These are phyloP conservation scores for Ceratotherium simum DNA, from an alignment of 2,113 vertebrate species.

Conservation along the genomic window DNA sequence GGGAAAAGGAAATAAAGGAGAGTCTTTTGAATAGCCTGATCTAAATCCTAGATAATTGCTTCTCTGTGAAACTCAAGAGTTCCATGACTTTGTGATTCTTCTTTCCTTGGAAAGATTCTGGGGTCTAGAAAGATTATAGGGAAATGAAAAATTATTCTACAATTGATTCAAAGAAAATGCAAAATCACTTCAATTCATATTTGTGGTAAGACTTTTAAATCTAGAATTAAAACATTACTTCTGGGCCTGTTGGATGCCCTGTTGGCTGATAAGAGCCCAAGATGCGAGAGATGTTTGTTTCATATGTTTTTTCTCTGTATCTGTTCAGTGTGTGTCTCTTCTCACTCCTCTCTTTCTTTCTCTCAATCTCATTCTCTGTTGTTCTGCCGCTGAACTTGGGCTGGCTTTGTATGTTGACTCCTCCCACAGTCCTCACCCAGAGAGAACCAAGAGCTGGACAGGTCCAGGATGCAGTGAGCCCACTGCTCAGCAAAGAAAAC, in stretches of 20 bases:
- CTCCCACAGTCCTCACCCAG: not conserved
- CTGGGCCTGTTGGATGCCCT: not conserved
- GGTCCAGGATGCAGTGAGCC: not conserved
- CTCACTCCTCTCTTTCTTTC: not conserved
- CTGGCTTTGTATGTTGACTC: not conserved
- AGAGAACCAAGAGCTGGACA: not conserved
- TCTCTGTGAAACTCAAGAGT: not conserved
- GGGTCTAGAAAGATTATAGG: not conserved
- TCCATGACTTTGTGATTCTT: not conserved
- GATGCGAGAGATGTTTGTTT: not conserved
- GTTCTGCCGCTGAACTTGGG: not conserved
- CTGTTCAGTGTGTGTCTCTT: not conserved
- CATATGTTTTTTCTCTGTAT: not conserved
- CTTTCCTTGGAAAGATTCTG: not conserved
- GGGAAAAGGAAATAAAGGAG: not conserved
- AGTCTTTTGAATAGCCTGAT: not conserved
- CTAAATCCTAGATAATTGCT: not conserved
- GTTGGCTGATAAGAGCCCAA: not conserved
- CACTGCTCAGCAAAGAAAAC: not conserved
- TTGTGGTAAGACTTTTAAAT: not conserved
- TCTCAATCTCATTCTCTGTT: not conserved
- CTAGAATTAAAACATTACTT: not conserved
- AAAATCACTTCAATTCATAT: not conserved
- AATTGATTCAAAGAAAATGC: not conserved
- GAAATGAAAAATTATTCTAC: not conserved